These are phyloP conservation scores for Mesitornis unicolor DNA, from an alignment of 2,113 vertebrate species.

Conservation along the genomic window DNA sequence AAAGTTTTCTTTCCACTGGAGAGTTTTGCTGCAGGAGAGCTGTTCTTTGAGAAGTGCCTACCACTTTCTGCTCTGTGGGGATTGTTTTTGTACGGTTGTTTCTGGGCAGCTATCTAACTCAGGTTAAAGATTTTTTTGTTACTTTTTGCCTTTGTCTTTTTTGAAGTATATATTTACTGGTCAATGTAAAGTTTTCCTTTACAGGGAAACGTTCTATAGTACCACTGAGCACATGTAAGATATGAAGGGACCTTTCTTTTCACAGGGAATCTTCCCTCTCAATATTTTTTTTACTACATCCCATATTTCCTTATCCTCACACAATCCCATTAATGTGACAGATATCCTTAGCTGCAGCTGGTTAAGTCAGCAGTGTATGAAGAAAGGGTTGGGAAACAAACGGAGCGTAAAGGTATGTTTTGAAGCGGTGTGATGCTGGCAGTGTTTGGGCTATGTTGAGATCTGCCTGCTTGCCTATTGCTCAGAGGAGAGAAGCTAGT, in stretches of 20 bases:
- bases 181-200: conserved; percentile 22
- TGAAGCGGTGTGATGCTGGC: neutral
- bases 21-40: neutral
- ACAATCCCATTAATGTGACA: rapidly evolving
- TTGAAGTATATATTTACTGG: neutral
- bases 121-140: neutral
- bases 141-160: neutral
- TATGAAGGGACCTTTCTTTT: neutral
- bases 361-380: neutral
- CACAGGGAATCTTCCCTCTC: neutral
- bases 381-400: neutral
- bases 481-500: neutral
- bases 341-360: neutral
- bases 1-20: neutral
- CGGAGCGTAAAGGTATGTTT: neutral
- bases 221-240: neutral
- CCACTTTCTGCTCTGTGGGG: neutral
- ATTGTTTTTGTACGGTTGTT: neutral
- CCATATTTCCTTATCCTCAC: neutral
- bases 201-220: neutral
- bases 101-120: neutral
- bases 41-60: neutral
- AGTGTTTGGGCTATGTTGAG: neutral
- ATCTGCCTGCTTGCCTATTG: neutral
- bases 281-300: neutral